A percentile compares a stretch with the other conserved stretches of the same genome.
phyloP scores from a whole-genome alignment of 1,140 invertebrate genomes.

The Drosophila sp. region DNA sequence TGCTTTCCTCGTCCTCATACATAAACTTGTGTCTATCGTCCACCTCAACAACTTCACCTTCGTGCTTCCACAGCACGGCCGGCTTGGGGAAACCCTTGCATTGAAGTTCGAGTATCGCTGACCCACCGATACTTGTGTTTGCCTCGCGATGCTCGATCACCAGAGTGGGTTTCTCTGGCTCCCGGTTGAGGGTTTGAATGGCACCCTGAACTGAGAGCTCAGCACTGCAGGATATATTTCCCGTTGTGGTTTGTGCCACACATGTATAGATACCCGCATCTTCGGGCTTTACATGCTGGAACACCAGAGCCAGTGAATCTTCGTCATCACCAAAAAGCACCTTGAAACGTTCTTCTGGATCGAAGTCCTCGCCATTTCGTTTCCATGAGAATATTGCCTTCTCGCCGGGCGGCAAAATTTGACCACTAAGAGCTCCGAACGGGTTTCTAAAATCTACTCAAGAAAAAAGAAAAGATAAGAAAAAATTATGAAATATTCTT shows the following conservation, averaged over 20 bases:
- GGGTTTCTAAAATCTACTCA: slow-evolving; percentile 91
- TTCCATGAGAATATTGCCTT: slow-evolving; percentile 95
- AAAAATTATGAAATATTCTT: too few relatives aligned
- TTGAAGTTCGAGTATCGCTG: slow-evolving; percentile 97
- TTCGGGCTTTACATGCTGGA: slow-evolving; percentile 96
- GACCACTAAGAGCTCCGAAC: slow-evolving; percentile 89
- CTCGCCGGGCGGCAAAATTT: slow-evolving; percentile 89
- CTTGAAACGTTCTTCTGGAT: slow-evolving; percentile 97
- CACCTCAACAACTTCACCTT: slow-evolving; percentile 92
- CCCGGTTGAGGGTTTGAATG: slow-evolving; percentile 91
- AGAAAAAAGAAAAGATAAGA: too few relatives aligned
- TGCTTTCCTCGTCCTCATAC: slow-evolving; percentile 96
- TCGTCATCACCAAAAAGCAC: slow-evolving; percentile 96
- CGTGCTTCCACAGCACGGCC: slow-evolving; percentile 94
- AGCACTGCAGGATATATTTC: slow-evolving; percentile 96
- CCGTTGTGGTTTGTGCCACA: slow-evolving; percentile 95
- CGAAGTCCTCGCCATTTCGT: slow-evolving; percentile 94
- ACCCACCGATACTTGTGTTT: slow-evolving; percentile 92
- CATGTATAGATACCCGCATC: slow-evolving; percentile 98
- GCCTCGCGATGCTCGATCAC: slow-evolving; percentile 90
- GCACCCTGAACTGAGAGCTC: slow-evolving; percentile 95
- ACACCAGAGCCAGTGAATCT: slow-evolving; percentile 95
- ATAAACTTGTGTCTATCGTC: slow-evolving; percentile 93
- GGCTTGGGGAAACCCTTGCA: slow-evolving; percentile 98
- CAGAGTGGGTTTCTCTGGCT: slow-evolving; percentile 92